A percentile compares a stretch with the other conserved stretches of the same genome.
phyloP scores from a whole-genome alignment of 2,113 vertebrate species.

The Columbina picui region DNA sequence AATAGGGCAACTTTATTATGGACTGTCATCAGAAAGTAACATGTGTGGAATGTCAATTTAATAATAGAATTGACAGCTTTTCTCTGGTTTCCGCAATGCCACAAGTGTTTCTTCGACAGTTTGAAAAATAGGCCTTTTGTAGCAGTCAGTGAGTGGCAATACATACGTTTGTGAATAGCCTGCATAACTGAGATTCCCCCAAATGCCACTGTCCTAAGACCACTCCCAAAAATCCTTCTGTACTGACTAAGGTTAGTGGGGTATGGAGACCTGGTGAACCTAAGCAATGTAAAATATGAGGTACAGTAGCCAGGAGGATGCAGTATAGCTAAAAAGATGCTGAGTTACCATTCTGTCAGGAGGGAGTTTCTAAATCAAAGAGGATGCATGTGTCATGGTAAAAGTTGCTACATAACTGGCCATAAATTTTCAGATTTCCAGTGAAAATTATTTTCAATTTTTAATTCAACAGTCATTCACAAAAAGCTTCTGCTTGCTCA shows the following conservation, averaged over 20 bases:
- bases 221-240: slow-evolving; percentile 82
- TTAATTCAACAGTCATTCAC: neutral
- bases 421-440: neutral
- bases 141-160: slow-evolving; percentile 80
- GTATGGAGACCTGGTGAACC: slow-evolving; percentile 28
- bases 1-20: slow-evolving; percentile 78
- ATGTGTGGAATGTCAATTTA: slow-evolving; percentile 92
- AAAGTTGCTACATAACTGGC: neutral
- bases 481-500: neutral
- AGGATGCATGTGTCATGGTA: neutral
- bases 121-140: slow-evolving; percentile 94
- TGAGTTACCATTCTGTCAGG: neutral
- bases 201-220: slow-evolving; percentile 79
- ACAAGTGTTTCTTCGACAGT: slow-evolving; percentile 96
- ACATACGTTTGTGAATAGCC: slow-evolving; percentile 97
- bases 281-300: neutral
- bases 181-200: slow-evolving; percentile 91
- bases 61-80: slow-evolving; percentile 91
- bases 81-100: slow-evolving; percentile 79
- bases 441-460: neutral
- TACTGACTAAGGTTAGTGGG: slow-evolving; percentile 48
- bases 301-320: slow-evolving; percentile 1
- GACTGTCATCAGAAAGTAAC: slow-evolving; percentile 77
- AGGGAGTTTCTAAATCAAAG: neutral
- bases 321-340: neutral